Conservation (phyloP, 2,113 vertebrate species). For the Neofelis nebulosa region DNA sequence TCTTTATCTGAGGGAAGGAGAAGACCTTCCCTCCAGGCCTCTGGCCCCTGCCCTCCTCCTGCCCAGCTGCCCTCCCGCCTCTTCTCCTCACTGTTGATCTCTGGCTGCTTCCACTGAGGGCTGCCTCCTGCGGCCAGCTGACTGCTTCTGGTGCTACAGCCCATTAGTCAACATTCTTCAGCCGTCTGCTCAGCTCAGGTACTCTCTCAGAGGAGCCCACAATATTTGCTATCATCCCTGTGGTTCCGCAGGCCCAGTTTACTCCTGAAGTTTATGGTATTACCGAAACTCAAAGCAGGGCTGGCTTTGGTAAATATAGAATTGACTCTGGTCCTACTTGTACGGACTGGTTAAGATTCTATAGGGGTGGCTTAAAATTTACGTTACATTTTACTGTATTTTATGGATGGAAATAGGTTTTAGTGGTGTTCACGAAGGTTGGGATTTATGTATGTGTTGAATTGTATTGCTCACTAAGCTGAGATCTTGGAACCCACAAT, state of each 20-base stretch:
- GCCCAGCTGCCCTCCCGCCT: too few relatives aligned
- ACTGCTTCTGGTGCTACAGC: not conserved
- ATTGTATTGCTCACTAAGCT: not conserved
- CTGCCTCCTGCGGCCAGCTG: accelerated
- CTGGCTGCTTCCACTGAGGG: not conserved
- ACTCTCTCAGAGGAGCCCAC: not conserved
- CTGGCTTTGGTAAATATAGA: not conserved
- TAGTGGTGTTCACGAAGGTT: not conserved
- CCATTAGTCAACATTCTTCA: not conserved
- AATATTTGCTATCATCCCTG: too few relatives aligned
- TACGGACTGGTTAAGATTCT: not conserved
- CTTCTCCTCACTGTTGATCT: not conserved
- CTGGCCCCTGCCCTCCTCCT: not conserved
- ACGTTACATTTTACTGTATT: not conserved
- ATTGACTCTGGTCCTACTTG: not conserved
- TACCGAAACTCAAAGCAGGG: not conserved
- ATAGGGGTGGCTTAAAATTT: not conserved
- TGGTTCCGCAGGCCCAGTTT: not conserved
- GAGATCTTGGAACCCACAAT: not conserved
- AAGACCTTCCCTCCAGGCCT: not conserved
- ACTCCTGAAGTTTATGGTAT: not conserved
- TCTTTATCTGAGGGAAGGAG: not conserved
- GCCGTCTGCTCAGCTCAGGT: accelerated
- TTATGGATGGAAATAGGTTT: not conserved
- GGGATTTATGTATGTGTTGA: not conserved